A percentile compares a stretch with the other conserved stretches of the same genome.
These are phyloP conservation scores for Caenorhabditis brenneri DNA, from an alignment of 1,140 invertebrate genomes.

Conservation along the genomic window DNA sequence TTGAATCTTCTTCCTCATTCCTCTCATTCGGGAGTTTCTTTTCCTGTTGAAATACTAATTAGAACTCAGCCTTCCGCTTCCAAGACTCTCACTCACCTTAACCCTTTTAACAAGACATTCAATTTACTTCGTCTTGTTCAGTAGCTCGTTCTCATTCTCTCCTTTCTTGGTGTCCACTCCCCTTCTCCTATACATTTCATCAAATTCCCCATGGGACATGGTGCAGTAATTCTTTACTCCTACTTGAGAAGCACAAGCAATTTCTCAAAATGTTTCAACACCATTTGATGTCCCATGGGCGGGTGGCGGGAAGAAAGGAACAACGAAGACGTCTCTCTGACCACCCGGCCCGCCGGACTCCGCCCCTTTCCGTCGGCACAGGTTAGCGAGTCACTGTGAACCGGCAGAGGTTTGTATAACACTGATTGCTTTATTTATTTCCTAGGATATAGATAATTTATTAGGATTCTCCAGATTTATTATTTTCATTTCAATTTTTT, in stretches of 20 bases:
- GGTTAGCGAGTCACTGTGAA: constrained; percentile 36
- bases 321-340: neutral
- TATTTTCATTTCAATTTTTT: neutral
- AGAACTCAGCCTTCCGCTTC: constrained; percentile 37
- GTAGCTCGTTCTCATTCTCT: neutral
- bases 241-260: constrained; percentile 23
- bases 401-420: neutral
- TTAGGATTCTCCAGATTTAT: neutral
- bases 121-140: constrained; percentile 13
- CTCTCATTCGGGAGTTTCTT: neutral
- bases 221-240: constrained; percentile 38
- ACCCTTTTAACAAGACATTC: constrained; percentile 36
- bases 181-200: neutral
- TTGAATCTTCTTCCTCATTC: neutral
- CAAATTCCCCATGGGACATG: constrained; percentile 24
- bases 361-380: constrained; percentile 21
- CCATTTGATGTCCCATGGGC: constrained; percentile 38
- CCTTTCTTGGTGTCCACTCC: neutral
- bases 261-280: constrained; percentile 38
- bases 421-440: constrained; percentile 7
- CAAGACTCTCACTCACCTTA: neutral
- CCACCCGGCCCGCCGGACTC: constrained; percentile 27
- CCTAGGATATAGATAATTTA: neutral
- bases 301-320: constrained; percentile 7
- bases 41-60: constrained; percentile 26